Percentiles rank a stretch among this genome's conserved stretches.
These are phyloP conservation scores for Enteromius thamalakanensis DNA, from an alignment of 2,797 vertebrate species.

Conservation along the genomic window DNA sequence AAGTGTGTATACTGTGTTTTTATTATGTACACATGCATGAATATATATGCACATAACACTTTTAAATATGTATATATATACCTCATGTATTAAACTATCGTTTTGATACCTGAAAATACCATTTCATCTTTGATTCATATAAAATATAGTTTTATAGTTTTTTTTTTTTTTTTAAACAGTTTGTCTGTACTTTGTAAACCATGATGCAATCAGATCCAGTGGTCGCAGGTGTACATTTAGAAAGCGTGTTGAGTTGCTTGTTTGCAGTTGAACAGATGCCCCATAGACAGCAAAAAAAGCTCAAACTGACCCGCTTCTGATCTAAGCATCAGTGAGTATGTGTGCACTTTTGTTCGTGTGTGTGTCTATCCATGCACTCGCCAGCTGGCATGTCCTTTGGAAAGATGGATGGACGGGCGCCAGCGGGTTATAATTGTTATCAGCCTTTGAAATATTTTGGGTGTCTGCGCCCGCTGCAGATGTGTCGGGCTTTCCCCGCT, in stretches of 20 bases:
- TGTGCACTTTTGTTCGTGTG: conserved; percentile 9
- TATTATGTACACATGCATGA: no score
- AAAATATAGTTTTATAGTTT: neutral
- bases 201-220: neutral
- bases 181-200: neutral
- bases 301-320: conserved; percentile 24
- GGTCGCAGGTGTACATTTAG: neutral
- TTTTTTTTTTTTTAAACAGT: neutral
- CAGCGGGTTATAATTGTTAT: conserved; percentile 48
- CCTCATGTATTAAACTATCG: neutral
- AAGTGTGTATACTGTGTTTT: no score
- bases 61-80: no score
- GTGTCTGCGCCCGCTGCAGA: conserved; percentile 44
- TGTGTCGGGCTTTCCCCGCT: conserved; percentile 45
- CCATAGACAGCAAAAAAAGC: conserved; percentile 2
- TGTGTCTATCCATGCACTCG: neutral
- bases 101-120: neutral
- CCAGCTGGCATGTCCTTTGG: conserved; percentile 48
- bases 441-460: conserved; percentile 45
- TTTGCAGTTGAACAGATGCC: conserved; percentile 2
- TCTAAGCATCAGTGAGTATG: conserved; percentile 37
- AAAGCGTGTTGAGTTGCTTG: neutral
- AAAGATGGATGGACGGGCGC: conserved; percentile 42
- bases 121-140: neutral
- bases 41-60: no score